Evolutionary conservation across 1,140 invertebrate genomes (phyloP).

Genomic region (Proales similis): DNA sequence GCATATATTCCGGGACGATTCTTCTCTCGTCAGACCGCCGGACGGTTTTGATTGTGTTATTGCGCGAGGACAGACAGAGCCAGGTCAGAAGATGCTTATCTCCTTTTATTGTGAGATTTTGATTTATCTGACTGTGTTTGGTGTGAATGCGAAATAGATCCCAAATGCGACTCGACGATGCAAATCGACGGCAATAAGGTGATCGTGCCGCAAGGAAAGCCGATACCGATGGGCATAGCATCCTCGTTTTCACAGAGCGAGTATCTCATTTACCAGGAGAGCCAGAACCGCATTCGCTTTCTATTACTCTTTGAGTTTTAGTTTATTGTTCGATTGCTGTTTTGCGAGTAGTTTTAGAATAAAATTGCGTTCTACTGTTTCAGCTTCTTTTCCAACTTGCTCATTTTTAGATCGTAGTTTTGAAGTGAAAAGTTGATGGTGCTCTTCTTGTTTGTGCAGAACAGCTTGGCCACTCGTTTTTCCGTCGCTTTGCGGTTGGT

Average conservation of each 20-base stretch:
- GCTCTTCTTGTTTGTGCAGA: no score
- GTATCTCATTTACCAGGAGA: slow-evolving; percentile 54
- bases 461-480: no score
- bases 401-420: no score
- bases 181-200: slow-evolving; percentile 49
- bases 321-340: no score
- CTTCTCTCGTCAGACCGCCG: slow-evolving; percentile 46
- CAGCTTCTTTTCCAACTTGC: no score
- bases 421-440: no score
- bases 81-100: slow-evolving; percentile 52
- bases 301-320: slow-evolving; percentile 41
- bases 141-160: slow-evolving; percentile 44
- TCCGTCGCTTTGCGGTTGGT: no score
- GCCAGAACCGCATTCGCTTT: slow-evolving; percentile 51
- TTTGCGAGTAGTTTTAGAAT: no score
- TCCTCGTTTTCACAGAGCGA: slow-evolving; percentile 52
- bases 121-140: slow-evolving; percentile 11
- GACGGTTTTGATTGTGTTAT: slow-evolving; percentile 52
- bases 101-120: background rate
- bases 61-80: slow-evolving; percentile 52
- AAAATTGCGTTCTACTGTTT: no score
- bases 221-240: slow-evolving; percentile 40
- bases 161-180: slow-evolving; percentile 44
- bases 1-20: slow-evolving; percentile 47
- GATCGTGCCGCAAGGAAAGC: slow-evolving; percentile 51